Conservation (phyloP, 2,113 vertebrate species). For the Leucopsar rothschildi region DNA sequence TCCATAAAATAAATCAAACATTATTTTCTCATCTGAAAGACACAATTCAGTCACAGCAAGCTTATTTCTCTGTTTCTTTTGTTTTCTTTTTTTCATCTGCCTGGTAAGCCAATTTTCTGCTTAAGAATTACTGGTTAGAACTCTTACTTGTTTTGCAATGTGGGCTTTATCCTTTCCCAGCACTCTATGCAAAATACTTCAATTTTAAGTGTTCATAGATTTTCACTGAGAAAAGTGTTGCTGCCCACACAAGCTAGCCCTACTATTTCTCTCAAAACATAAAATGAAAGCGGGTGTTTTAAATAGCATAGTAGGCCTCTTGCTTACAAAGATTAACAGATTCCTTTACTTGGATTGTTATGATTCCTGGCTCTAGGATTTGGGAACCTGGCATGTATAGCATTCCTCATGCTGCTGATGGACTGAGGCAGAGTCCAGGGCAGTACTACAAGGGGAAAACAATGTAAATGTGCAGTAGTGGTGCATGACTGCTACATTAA, state of each 20-base stretch:
- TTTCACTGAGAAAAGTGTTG: conserved; percentile 27
- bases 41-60: conserved; percentile 88
- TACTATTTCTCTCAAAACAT: conserved; percentile 18
- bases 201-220: conserved; percentile 73
- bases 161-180: conserved; percentile 84
- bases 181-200: conserved; percentile 74
- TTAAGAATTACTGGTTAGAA: conserved; percentile 86
- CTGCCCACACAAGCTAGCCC: not conserved
- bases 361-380: not conserved
- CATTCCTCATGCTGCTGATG: not conserved
- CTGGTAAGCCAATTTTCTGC: conserved; percentile 97
- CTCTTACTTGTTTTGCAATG: conserved; percentile 82
- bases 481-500: not conserved
- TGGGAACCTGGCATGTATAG: not conserved
- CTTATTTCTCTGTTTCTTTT: conserved; percentile 88
- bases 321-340: conserved; percentile 16
- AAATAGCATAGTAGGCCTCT: not conserved
- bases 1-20: conserved; percentile 85
- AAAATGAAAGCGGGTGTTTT: not conserved
- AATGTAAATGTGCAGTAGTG: not conserved
- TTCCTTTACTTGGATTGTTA: not conserved
- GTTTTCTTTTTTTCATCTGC: conserved; percentile 84
- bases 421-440: not conserved
- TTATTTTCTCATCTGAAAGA: conserved; percentile 75
- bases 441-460: not conserved